These are phyloP conservation scores for Melolontha melolontha DNA, from an alignment of 2,888 invertebrate genomes.

Conservation along the genomic window DNA sequence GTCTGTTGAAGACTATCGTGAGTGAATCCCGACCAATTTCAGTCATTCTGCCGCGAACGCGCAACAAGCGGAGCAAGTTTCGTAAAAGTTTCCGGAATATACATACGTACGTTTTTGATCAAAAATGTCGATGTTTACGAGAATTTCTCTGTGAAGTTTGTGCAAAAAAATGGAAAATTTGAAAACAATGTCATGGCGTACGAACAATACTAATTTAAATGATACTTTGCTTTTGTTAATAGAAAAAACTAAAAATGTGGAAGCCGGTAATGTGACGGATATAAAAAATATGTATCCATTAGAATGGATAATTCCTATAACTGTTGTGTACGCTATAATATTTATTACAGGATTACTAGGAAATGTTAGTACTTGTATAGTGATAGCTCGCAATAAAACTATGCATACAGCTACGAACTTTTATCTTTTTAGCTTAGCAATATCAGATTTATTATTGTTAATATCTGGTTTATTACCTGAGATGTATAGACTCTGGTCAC, in stretches of 20 bases:
- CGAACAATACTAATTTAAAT: conserved; percentile 32
- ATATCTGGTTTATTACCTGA: conserved; percentile 86
- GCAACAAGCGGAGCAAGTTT: conserved; percentile 32
- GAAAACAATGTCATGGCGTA: conserved; percentile 18
- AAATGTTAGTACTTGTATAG: conserved; percentile 86
- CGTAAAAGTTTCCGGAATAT: conserved; percentile 17
- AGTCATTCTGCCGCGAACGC: conserved; percentile 39
- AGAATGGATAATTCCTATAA: conserved; percentile 74
- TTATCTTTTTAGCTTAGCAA: conserved; percentile 86
- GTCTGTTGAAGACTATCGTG: conserved; percentile 28
- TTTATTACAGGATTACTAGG: conserved; percentile 84
- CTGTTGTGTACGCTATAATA: conserved; percentile 81
- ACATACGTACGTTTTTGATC: conserved; percentile 7
- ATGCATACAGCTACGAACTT: conserved; percentile 87
- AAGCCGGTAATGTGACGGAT: conserved; percentile 9
- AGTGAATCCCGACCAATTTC: conserved; percentile 28
- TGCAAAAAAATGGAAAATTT: conserved; percentile 17
- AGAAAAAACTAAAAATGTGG: conserved; percentile 22
- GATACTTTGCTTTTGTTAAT: conserved; percentile 24
- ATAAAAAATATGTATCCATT: conserved; percentile 64
- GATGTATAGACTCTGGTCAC: conserved; percentile 82
- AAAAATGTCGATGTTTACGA: conserved; percentile 7
- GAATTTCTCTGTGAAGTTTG: conserved; percentile 15
- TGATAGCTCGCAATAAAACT: conserved; percentile 83
- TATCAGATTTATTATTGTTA: conserved; percentile 84